Evolutionary conservation across 2,797 vertebrate genomes (phyloP), one percentile per base, ranked within the genome.

Genomic region (Schizopygopsis pylzovi): DNA sequence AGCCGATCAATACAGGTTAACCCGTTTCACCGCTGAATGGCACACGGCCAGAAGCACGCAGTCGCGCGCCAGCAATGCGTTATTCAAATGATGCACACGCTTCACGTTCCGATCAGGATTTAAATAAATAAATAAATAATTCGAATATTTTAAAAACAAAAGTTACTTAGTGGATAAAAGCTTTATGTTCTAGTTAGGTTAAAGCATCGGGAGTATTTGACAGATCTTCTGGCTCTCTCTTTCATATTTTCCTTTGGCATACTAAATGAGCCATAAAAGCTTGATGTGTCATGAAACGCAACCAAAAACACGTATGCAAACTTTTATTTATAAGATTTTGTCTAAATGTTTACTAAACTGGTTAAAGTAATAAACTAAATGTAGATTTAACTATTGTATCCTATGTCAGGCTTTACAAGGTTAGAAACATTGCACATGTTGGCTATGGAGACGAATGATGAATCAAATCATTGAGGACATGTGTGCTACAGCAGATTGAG

Each of bases 1-100:
- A 84, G 33, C 37, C 71, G 59, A 77, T 84, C 75, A 45, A 78
- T 78, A 78, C 49, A 37, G 76, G 41, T 80, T 1, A 4, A 25
- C n/a, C 3, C 54, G 9, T 79, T 65, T 52, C 15, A 20, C 43
- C 4, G 22, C n/a, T 52, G 18, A 33, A 37, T 71, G 84, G 78
- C 33, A 49, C 28, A 4, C 1, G 33, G 37, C 67, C 65, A 85
- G 2, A 47, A 25, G 52, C n/a, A 6, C 41, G 8, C 47, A 13
- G 47, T 4, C 45, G 45, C 45, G 47, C 47, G 1, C 47, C 15
- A 13, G 10, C 15, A 22, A 15, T 41, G 61, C 72, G 8, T 68
- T 59, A 70, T 63, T 71, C 11, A 61, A 85, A 85, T 4, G 12
- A 16, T 15, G 76, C 11, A 9, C 39, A 20, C 18, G n/a, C 39